Percentiles rank a stretch among this genome's conserved stretches.
These are phyloP conservation scores for Parauchenoglanis ngamensis DNA, from an alignment of 2,797 vertebrate genomes.

Conservation along the genomic window DNA sequence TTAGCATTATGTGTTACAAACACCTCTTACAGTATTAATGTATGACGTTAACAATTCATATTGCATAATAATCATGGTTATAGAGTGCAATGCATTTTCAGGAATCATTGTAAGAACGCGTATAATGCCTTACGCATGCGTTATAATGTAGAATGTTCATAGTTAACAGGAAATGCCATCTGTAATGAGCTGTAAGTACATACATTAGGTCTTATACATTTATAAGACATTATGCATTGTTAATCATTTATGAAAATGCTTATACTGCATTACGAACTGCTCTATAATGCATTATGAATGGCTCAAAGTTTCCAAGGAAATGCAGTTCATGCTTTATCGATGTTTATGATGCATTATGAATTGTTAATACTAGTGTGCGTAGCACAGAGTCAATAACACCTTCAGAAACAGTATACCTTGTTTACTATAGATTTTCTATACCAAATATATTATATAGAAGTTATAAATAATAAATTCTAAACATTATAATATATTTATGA, in stretches of 20 bases:
- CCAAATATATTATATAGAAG: neutral
- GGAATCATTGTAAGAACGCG: too few species aligned
- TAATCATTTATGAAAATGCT: neutral
- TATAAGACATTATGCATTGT: neutral
- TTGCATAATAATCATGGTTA: too few species aligned
- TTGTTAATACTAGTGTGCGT: neutral
- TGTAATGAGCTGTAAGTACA: too few species aligned
- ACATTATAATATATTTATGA: neutral
- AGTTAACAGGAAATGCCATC: neutral
- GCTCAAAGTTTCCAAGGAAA: too few species aligned
- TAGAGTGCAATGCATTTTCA: too few species aligned
- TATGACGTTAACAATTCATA: too few species aligned
- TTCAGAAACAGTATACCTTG: neutral
- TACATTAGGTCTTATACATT: neutral
- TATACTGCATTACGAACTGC: neutral
- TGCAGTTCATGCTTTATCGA: too few species aligned
- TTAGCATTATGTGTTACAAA: too few species aligned
- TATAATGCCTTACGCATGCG: too few species aligned
- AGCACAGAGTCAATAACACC: neutral
- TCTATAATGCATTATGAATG: neutral
- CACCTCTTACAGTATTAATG: too few species aligned
- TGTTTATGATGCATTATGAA: neutral
- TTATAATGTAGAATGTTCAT: too few species aligned
- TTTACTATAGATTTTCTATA: neutral
- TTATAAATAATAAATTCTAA: neutral